These are phyloP conservation scores for Pontoporia blainvillei DNA, from an alignment of 2,113 vertebrate species.

Conservation along the genomic window DNA sequence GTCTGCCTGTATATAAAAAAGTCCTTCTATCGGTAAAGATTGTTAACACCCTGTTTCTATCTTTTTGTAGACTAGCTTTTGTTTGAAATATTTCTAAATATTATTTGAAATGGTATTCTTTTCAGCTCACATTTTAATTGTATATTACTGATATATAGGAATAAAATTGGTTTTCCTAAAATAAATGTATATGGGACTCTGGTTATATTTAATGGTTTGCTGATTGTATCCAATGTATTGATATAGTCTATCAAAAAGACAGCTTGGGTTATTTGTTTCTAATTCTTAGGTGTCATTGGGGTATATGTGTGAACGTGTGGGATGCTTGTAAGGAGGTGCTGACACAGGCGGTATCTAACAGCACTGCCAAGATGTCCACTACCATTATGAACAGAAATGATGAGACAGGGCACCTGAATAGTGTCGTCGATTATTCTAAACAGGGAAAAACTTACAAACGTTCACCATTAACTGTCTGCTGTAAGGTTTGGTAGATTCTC, in stretches of 20 bases:
- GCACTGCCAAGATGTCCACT: rapidly evolving
- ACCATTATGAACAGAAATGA: neutral
- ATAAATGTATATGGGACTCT: neutral
- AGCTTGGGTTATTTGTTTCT: neutral
- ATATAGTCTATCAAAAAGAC: neutral
- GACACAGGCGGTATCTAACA: too few species aligned
- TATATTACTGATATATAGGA: neutral
- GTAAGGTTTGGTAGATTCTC: neutral
- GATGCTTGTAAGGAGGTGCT: neutral
- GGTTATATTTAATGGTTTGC: neutral
- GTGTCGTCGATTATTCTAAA: neutral
- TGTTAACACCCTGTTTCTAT: neutral
- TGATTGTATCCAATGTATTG: neutral
- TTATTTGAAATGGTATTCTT: neutral
- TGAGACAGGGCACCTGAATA: neutral
- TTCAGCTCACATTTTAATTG: neutral
- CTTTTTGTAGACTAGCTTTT: neutral
- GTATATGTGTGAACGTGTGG: neutral
- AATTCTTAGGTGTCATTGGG: too few species aligned
- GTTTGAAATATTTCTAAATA: neutral
- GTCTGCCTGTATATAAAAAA: neutral
- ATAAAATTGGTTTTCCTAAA: neutral
- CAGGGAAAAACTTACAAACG: neutral
- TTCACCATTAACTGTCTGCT: neutral
- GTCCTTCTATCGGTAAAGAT: neutral